Base-by-base conservation (phyloP, 1,140 invertebrate genomes). In the Drosophila bocki region DNA sequence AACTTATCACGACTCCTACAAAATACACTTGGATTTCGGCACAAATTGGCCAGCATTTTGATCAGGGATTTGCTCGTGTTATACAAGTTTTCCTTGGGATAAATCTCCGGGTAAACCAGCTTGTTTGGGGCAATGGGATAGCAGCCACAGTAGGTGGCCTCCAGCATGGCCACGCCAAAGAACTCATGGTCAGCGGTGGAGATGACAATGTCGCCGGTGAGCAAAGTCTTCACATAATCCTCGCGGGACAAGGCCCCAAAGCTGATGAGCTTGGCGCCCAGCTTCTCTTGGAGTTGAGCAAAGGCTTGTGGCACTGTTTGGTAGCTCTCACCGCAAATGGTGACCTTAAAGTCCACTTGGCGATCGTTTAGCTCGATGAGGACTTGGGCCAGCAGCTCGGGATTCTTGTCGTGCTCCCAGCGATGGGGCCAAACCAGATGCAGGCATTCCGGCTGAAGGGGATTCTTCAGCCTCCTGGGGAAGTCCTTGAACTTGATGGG, bases 331-430 rank as follows among this genome's bases (percentile, higher is more conserved):
- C 92, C 92, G 29, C 92, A 92, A 5, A 96, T 94, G n/a, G 95
- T 95, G 11, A 96, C 83, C 48, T 93, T 80, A 83, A 97, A 97
- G 37, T 94, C 81, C 35, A 93, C 90, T 17, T 94, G 93, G 33
- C 94, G 91, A 29, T 94, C 93, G 41, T 94, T 93, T n/a, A 97
- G 88, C 63, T 92, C 80, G 59, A 93, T 93, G 3, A 96, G 78
- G 5, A 94, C 94, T 8, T 94, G 82, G 57, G 96, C 95, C 83
- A 97, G 95, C 22, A 94, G 82, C 35, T 95, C 94, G 11, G 96
- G 96, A 91, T 95, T 94, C 93, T 97, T 97, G 88, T 97, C 96
- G 92, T 96, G 96, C 92, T 97, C 96, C 96, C 96, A 97, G 83
- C 96, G 93, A 93, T 97, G 96, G 15, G 96, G 95, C 96, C 96